Conservation (phyloP, 2,888 invertebrate genomes). For the Polia nebulosa region DNA sequence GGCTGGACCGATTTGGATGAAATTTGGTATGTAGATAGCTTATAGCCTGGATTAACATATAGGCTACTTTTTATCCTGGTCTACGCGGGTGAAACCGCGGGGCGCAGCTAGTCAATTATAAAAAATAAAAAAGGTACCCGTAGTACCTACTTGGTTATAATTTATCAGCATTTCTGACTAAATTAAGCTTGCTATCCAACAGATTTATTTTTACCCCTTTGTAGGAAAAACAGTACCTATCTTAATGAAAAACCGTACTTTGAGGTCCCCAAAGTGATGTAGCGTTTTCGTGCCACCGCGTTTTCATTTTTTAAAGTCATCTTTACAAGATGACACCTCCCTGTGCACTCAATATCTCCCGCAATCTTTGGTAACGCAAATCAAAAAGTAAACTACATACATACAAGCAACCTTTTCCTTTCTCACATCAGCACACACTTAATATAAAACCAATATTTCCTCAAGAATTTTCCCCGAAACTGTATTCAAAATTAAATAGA, state of each 20-base stretch:
- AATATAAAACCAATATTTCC: slow-evolving; percentile 13
- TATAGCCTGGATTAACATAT: too few species aligned
- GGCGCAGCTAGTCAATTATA: too few species aligned
- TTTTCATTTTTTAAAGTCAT: slow-evolving; percentile 10
- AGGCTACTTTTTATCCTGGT: too few species aligned
- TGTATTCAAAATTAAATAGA: slow-evolving; percentile 39
- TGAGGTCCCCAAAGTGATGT: background rate
- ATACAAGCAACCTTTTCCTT: background rate
- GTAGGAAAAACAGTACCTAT: background rate
- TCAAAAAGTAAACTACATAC: background rate
- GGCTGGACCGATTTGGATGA: too few species aligned
- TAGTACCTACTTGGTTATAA: too few species aligned
- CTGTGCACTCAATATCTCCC: background rate
- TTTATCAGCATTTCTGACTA: too few species aligned
- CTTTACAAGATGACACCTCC: background rate
- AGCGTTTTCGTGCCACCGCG: background rate
- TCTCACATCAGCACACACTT: background rate
- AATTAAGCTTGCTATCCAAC: too few species aligned
- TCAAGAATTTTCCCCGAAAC: slow-evolving; percentile 31
- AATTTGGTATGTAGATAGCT: too few species aligned
- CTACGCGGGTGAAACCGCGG: too few species aligned
- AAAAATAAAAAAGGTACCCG: too few species aligned
- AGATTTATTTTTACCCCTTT: too few species aligned
- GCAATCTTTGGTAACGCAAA: background rate
- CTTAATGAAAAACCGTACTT: background rate